Conservation (phyloP, 2,888 invertebrate species). For the Lobophora halterata region DNA sequence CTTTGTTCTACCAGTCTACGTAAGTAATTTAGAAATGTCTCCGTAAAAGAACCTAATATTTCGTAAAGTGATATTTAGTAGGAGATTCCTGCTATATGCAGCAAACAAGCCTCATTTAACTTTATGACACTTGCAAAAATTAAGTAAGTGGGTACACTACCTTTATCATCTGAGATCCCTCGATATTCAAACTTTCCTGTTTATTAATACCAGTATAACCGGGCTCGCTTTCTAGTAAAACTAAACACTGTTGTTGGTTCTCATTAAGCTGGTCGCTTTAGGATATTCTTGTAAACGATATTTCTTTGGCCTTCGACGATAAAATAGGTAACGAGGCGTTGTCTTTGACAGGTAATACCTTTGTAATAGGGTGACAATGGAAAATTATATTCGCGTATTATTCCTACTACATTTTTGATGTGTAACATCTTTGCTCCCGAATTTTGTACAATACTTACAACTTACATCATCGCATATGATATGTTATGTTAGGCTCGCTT, state of each 20-base stretch:
- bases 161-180: conserved; percentile 35
- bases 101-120: conserved; percentile 22
- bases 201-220: conserved; percentile 48
- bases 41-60: no score
- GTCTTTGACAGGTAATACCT: conserved; percentile 67
- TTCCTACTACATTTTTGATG: no score
- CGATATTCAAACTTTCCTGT: conserved; percentile 48
- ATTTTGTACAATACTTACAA: no score
- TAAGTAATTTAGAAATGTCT: no score
- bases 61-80: no score
- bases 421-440: no score
- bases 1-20: no score
- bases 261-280: conserved; percentile 42
- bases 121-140: conserved; percentile 22
- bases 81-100: no score
- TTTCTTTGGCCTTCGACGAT: conserved; percentile 50
- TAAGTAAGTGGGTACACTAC: no score
- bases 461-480: no score
- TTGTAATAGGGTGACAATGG: conserved; percentile 48
- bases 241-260: conserved; percentile 32
- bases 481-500: no score
- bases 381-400: no score
- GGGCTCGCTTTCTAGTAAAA: conserved; percentile 24
- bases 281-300: conserved; percentile 63
- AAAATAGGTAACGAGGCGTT: conserved; percentile 58